phyloP scores from a whole-genome alignment of 2,888 invertebrate genomes.

The Oligia latruncula region DNA sequence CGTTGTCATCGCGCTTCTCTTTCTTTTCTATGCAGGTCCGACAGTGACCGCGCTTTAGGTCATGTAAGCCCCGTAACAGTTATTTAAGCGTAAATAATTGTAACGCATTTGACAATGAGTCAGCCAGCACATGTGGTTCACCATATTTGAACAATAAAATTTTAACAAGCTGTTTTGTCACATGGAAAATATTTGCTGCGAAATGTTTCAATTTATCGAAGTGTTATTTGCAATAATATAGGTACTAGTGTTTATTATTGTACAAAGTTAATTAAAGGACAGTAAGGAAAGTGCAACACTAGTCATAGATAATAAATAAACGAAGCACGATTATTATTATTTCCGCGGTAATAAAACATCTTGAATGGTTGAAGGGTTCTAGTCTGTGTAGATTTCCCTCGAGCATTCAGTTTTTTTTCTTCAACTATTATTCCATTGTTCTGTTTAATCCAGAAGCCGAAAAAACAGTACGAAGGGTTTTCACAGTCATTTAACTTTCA shows the following conservation, averaged over 20 bases:
- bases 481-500: background rate
- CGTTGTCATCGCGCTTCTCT: too few species aligned
- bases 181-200: constrained; percentile 39
- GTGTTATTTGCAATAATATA: constrained; percentile 21
- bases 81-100: constrained; percentile 32
- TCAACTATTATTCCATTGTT: constrained; percentile 18
- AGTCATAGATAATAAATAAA: constrained; percentile 39
- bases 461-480: constrained; percentile 2
- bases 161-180: constrained; percentile 44
- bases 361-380: background rate
- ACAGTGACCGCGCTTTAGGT: too few species aligned
- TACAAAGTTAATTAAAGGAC: constrained; percentile 54
- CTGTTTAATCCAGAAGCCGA: background rate
- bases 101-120: constrained; percentile 58
- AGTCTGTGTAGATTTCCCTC: constrained; percentile 16
- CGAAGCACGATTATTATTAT: constrained; percentile 24
- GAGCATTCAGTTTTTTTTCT: constrained; percentile 9
- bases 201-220: constrained; percentile 40
- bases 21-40: too few species aligned
- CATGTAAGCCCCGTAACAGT: background rate
- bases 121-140: constrained; percentile 55
- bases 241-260: constrained; percentile 29
- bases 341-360: constrained; percentile 43
- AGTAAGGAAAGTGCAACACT: constrained; percentile 42
- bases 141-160: constrained; percentile 58